Conservation (phyloP, 2,113 vertebrate species). For the Oreochromis aureus region DNA sequence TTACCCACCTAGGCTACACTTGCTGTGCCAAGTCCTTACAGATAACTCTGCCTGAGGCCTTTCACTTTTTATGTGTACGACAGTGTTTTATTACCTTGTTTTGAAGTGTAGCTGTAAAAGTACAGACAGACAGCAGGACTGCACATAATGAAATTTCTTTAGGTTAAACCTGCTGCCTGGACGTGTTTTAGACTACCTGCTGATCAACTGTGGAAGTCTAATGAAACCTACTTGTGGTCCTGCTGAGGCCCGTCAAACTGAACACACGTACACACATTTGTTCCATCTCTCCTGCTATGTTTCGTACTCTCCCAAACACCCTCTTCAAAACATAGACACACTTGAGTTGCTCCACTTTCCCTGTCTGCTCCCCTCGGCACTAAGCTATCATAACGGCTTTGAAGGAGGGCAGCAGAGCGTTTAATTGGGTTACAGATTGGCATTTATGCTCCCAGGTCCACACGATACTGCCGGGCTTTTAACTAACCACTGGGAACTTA, state of each 20-base stretch:
- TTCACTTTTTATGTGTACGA: slow-evolving; percentile 45
- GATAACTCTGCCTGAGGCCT: slow-evolving; percentile 28
- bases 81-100: slow-evolving; percentile 54
- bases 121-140: not conserved
- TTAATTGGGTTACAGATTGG: slow-evolving; percentile 71
- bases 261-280: not conserved
- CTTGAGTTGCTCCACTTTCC: slow-evolving; percentile 57
- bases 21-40: slow-evolving; percentile 24
- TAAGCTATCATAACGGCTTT: slow-evolving; percentile 69
- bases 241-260: slow-evolving; percentile 35
- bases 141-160: slow-evolving; percentile 30
- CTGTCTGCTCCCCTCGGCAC: slow-evolving; percentile 63
- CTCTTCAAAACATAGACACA: slow-evolving; percentile 44
- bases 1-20: slow-evolving; percentile 32
- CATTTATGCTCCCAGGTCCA: slow-evolving; percentile 58
- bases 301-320: slow-evolving; percentile 25
- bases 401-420: slow-evolving; percentile 65
- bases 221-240: slow-evolving; percentile 34
- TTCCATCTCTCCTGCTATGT: not conserved
- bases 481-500: slow-evolving; percentile 36
- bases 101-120: slow-evolving; percentile 50
- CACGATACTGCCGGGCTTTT: slow-evolving; percentile 24
- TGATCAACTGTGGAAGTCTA: slow-evolving; percentile 15
- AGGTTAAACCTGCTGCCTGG: slow-evolving; percentile 12
- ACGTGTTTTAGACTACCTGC: slow-evolving; percentile 13